phyloP scores from a whole-genome alignment of 2,888 invertebrate species.

The Agrilus cyanescens region DNA sequence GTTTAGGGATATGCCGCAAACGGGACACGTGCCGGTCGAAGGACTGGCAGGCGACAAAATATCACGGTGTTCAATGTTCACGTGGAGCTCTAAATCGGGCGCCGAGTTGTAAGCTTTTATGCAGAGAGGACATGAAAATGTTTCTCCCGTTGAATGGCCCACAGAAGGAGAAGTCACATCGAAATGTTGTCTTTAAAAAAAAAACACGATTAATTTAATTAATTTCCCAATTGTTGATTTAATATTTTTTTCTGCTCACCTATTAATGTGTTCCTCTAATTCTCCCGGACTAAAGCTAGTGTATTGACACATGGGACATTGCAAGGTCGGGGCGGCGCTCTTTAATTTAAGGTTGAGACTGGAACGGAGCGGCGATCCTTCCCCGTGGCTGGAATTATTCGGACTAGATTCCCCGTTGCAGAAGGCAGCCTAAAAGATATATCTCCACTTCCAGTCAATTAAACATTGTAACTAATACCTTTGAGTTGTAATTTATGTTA shows the following conservation, averaged over 20 bases:
- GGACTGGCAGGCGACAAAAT: slow-evolving; percentile 53
- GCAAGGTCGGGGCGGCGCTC: slow-evolving; percentile 41
- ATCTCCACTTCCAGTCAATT: too few species aligned
- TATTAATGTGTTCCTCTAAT: slow-evolving; percentile 72
- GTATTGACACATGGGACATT: slow-evolving; percentile 70
- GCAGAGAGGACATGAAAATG: slow-evolving; percentile 70
- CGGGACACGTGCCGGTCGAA: slow-evolving; percentile 33
- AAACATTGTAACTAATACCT: slow-evolving; percentile 21
- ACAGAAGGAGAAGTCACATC: slow-evolving; percentile 67
- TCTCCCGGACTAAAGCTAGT: slow-evolving; percentile 60
- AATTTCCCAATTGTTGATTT: background rate
- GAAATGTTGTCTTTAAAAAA: slow-evolving; percentile 54
- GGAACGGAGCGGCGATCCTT: slow-evolving; percentile 62
- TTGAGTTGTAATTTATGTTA: slow-evolving; percentile 34
- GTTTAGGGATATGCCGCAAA: slow-evolving; percentile 37
- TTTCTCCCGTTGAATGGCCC: slow-evolving; percentile 37
- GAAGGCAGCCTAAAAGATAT: slow-evolving; percentile 21
- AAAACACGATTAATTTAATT: background rate
- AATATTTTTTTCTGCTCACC: slow-evolving; percentile 19
- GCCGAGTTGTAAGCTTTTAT: slow-evolving; percentile 57
- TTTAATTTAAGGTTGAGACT: slow-evolving; percentile 58
- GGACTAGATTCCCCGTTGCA: slow-evolving; percentile 29
- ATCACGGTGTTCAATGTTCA: slow-evolving; percentile 75
- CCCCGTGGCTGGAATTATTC: slow-evolving; percentile 44
- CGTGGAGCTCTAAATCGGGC: slow-evolving; percentile 73